These are phyloP conservation scores for Peromyscus polionotus DNA, from an alignment of 2,113 vertebrate species.

Conservation along the genomic window DNA sequence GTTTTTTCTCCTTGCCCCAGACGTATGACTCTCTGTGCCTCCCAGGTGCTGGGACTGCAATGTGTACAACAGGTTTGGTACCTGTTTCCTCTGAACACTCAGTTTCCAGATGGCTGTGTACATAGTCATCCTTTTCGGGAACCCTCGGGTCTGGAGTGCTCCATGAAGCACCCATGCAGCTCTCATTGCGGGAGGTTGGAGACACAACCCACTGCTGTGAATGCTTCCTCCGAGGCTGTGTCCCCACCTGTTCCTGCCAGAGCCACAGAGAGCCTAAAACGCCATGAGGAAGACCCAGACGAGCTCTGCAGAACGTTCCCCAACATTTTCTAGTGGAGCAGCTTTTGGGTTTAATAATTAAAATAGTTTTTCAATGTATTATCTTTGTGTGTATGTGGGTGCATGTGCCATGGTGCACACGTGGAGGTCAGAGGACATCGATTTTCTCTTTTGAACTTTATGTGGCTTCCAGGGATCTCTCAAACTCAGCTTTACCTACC, in stretches of 20 bases:
- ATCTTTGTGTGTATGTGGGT: neutral
- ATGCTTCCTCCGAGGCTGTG: neutral
- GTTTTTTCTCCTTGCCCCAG: neutral
- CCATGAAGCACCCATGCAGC: neutral
- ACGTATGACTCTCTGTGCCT: neutral
- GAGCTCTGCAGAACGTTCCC: neutral
- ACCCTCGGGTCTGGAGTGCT: slow-evolving; percentile 1
- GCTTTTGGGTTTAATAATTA: slow-evolving; percentile 51
- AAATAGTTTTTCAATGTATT: slow-evolving; percentile 34
- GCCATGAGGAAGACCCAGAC: neutral
- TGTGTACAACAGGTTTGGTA: too few relatives aligned
- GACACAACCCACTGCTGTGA: neutral
- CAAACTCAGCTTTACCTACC: neutral
- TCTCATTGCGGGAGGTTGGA: neutral
- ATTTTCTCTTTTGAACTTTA: neutral
- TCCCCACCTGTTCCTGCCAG: neutral
- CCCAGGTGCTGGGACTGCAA: neutral
- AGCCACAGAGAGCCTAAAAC: neutral
- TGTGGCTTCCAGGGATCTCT: neutral
- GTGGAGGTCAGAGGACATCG: neutral
- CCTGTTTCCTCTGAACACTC: neutral
- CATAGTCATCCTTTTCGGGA: neutral
- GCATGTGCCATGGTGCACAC: neutral
- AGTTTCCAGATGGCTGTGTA: neutral
- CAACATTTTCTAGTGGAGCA: neutral